Evolutionary conservation across 2,113 vertebrate genomes (phyloP), one percentile per base, ranked within the genome.

Genomic region (Cygnus atratus): DNA sequence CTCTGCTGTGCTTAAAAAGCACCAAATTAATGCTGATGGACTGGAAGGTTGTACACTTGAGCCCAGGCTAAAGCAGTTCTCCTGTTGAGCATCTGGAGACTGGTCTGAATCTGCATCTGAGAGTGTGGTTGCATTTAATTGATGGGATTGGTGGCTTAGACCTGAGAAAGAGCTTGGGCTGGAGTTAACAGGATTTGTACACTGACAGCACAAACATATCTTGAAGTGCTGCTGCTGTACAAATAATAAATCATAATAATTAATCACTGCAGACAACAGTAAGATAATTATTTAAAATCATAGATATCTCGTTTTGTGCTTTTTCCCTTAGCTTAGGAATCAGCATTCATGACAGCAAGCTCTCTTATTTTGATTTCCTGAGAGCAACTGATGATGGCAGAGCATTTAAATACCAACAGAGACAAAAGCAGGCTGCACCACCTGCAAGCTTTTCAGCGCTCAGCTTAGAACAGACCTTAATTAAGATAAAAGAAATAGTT

Each of bases 291-390:
- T 75, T 94, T 90, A 70, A 84, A 95, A 43, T 66, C 44, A 84
- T 46, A 89, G 94, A 85, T 82, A 92, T 74, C 82, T 63, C 43
- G 31, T 84, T 96, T 54, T 88, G n/a, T 92, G 87, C 75, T 48
- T 96, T 96, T 96, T 63, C 57, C 61, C 75, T 87, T 92, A 98
- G 97, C 43, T 94, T 95, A 93, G 96, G 91, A 87, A 92, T 98
- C 88, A 80, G 82, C 77, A 96, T 96, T 62, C 95, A 87, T 18
- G 87, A 96, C 29, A 95, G 96, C 58, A 94, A 94, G 68, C 75
- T 98, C 71, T 96, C 96, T 52, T 97, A 96, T 93, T 95, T 95
- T 73, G 98, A 98, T 88, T 98, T 98, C 88, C 74, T 98, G 94
- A 97, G 93, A 95, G 94, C 88, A 3, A 77, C 95, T 92, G 97